Evolutionary conservation across 2,113 vertebrate species (phyloP), one percentile per base, ranked within the genome.

Genomic region (Centrocercus urophasianus): DNA sequence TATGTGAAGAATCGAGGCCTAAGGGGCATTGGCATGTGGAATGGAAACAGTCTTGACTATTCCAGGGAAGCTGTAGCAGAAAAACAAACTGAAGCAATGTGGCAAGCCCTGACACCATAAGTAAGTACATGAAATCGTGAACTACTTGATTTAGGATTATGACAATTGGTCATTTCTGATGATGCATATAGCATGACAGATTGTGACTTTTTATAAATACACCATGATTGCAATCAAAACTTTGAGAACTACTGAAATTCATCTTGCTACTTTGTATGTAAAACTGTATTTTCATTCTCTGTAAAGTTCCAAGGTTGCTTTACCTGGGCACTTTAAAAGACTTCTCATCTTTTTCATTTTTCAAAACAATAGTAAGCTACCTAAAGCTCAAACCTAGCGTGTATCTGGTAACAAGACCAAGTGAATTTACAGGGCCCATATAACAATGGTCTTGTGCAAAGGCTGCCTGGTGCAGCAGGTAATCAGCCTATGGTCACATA

Each of bases 11-110:
- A 93, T 7, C 97, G 76, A 78, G 98, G 98, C 34, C 94, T 99
- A 87, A 97, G 98, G n/a, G 99, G 99, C 54, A 98, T 99, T 60
- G 99, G 99, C 76, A 98, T 99, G 99, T 99, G 99, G 99, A 99
- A 99, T 38, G 98, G 98, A 85, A 98, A 99, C 94, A 98, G 98
- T 88, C 98, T 99, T 59, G 98, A 99, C 97, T 99, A 99, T 96
- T 98, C 98, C 4, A 70, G 80, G 56, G 97, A 98, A 52, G 34
- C 97, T 20, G 80, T 88, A 48, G 98, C 98, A 71, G 96, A 95
- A 95, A 90, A 98, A 84, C 99, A 99, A 97, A 98, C 98, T 6
- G 61, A 95, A 69, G 97, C 96, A 88, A 99, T 99, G 99, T 99
- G 99, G 99, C 96, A 98, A 66, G 99, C 97, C 50, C 97, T 99